Percentiles rank a stretch among this genome's conserved stretches.
These are phyloP conservation scores for Hippocampus kuda DNA, from an alignment of 2,797 vertebrate genomes.

Conservation along the genomic window DNA sequence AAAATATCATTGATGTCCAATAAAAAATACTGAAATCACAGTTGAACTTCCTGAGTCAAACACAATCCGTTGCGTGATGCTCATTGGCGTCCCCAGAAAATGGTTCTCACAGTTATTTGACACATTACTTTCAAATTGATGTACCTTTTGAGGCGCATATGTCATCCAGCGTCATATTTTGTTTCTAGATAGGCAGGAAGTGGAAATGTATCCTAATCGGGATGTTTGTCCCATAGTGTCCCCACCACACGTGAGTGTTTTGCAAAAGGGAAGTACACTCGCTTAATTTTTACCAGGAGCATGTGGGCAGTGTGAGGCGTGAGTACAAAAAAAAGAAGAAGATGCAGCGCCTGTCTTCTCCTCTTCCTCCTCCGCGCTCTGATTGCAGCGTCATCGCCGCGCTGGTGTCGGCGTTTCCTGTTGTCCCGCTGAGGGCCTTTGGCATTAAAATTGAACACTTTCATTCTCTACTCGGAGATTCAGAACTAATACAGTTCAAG, in stretches of 20 bases:
- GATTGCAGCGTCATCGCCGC: constrained; percentile 37
- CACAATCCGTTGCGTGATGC: background rate
- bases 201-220: background rate
- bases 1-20: background rate
- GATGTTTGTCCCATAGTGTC: constrained; percentile 1
- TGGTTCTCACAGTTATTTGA: too few relatives aligned
- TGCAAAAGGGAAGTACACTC: constrained; percentile 18
- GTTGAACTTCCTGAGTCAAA: background rate
- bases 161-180: constrained; percentile 12
- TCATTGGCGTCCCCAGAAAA: background rate
- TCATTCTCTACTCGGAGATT: background rate
- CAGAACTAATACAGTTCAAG: background rate
- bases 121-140: background rate
- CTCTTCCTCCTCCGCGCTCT: constrained; percentile 20
- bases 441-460: background rate
- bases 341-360: background rate
- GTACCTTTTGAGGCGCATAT: background rate
- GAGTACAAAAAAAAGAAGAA: constrained; percentile 26
- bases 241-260: constrained; percentile 4
- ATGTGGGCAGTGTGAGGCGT: constrained; percentile 51
- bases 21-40: background rate
- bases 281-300: constrained; percentile 29
- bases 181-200: too few relatives aligned
- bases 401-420: constrained; percentile 9
- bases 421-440: constrained; percentile 19